Base-by-base conservation (phyloP, 2,113 vertebrate species). In the Naja naja region DNA sequence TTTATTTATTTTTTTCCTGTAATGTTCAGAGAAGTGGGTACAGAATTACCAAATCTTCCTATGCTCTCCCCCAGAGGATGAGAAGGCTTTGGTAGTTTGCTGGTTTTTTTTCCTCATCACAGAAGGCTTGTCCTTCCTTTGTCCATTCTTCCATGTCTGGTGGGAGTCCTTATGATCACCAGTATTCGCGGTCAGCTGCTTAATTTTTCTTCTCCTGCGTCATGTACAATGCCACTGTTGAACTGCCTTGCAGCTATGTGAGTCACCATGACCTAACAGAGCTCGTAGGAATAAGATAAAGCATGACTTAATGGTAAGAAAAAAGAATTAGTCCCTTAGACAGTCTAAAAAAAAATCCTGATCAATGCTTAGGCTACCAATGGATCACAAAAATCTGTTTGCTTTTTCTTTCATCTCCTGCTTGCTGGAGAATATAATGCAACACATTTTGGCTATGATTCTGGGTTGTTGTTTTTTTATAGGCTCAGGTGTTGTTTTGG, bases 401-500 rank as follows among this genome's bases (percentile, higher is more conserved):
- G 5, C 22, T 5, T 47, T 90, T 90, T 87, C 53, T 74, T 54
- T 34, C 43, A 16, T 53, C 69, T 85, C 30, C 74, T 90, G 81
- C 20, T 27, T 93, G 34, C 53, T 34, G 55, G n/a, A 55, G 18
- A 43, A 53, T 81, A n/a, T n/a, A 34, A 8, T 64, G 20, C 30
- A 93, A 23, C 43, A 60, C 22, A 89, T 85, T 55, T 52, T 81
- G 85, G n/a, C 43, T 55, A 30, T 55, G 85, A 58, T n/a, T 56
- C 74, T 69, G 30, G 60, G 1, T 14, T 64, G 0, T 12, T 69
- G 14, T 23, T 86, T 53, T 60, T 81, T 90, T 86, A 45, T 30
- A 93, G 89, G 92, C 92, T 93, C 92, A 93, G 92, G 92, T 93
- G 92, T 93, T 93, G 92, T 87, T 93, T 93, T 90, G 89, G 74